Evolutionary conservation across 2,888 invertebrate species (phyloP).

Genomic region (Trypoxylon attenuatum): DNA sequence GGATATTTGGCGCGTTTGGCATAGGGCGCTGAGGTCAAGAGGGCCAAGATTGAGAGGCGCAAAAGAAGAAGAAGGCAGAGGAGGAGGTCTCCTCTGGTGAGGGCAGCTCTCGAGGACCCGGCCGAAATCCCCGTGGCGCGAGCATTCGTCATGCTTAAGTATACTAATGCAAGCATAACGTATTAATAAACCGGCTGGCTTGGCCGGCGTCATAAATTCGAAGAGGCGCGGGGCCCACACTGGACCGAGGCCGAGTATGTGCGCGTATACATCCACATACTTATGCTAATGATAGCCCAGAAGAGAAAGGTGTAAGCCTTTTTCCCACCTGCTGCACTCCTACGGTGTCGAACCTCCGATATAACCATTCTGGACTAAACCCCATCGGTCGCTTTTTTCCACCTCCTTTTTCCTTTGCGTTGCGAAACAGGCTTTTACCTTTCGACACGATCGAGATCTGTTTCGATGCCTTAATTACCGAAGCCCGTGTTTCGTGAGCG

Average conservation of each 20-base stretch:
- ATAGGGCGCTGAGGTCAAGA: background rate
- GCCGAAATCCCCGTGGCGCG: conserved; percentile 63
- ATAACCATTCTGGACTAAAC: background rate
- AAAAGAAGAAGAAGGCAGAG: conserved; percentile 6
- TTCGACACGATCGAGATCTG: conserved; percentile 44
- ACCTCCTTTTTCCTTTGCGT: conserved; percentile 13
- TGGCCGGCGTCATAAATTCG: conserved; percentile 63
- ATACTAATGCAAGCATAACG: conserved; percentile 73
- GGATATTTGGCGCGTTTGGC: no score
- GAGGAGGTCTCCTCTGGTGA: conserved; percentile 43
- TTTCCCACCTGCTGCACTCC: conserved; percentile 64
- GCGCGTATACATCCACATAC: conserved; percentile 61
- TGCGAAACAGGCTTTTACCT: conserved; percentile 37
- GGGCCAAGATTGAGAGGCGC: background rate
- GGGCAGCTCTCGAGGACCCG: conserved; percentile 21
- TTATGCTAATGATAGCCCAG: conserved; percentile 64
- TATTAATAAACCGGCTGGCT: conserved; percentile 70
- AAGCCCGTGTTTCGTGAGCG: background rate
- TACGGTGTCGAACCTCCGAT: conserved; percentile 35
- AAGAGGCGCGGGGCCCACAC: conserved; percentile 49
- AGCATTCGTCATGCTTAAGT: conserved; percentile 73
- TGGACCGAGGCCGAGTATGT: conserved; percentile 41
- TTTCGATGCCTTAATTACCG: conserved; percentile 45
- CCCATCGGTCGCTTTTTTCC: no score
- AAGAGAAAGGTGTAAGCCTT: conserved; percentile 65